Conservation (phyloP, 37 sponge, comb jelly and placozoan species). For the Cladorhizidae sp. region DNA sequence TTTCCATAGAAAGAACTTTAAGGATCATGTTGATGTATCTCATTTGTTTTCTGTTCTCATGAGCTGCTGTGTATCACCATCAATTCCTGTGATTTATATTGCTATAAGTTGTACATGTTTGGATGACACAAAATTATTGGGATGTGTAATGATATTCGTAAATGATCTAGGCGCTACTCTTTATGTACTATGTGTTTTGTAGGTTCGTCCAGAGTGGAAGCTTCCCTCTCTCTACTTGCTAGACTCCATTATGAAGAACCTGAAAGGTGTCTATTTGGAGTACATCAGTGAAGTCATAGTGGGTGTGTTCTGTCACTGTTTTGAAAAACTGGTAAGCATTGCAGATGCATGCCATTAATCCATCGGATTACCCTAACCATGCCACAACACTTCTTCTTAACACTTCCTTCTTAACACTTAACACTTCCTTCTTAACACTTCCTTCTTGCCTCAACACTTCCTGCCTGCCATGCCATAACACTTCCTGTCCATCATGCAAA, state of each 20-base stretch:
- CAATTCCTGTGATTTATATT: no score
- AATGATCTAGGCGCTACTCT: background rate
- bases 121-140: background rate
- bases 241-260: slow-evolving; percentile 96
- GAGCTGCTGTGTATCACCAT: background rate
- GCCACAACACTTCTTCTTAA: no score
- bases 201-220: slow-evolving; percentile 76
- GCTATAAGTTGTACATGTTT: background rate
- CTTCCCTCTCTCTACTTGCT: slow-evolving; percentile 90
- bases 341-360: no score
- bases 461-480: no score
- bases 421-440: no score
- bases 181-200: slow-evolving; percentile 16
- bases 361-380: no score
- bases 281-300: slow-evolving; percentile 73
- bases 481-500: no score
- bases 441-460: no score
- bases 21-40: background rate
- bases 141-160: background rate
- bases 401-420: no score
- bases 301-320: slow-evolving; percentile 76
- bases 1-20: background rate
- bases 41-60: background rate
- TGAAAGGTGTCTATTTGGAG: slow-evolving; percentile 76
- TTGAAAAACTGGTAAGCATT: slow-evolving; percentile 74